Percentiles rank a stretch among this genome's conserved stretches.
These are phyloP conservation scores for Vanessa cardui DNA, from an alignment of 2,888 invertebrate genomes.

Conservation along the genomic window DNA sequence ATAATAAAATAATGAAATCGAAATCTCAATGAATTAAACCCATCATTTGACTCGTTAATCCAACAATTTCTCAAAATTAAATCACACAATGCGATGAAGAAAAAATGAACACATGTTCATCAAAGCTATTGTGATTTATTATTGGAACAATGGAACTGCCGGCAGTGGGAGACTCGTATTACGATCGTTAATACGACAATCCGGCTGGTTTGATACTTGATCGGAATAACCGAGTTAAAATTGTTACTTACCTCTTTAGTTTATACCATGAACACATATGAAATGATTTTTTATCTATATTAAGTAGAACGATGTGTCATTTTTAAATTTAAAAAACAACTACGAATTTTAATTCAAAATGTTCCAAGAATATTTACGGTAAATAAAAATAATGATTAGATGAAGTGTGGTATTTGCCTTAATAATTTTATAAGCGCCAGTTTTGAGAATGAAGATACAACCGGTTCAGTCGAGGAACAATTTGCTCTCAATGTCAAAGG, in stretches of 20 bases:
- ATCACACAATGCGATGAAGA: slow-evolving; percentile 1
- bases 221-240: slow-evolving; percentile 5
- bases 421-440: slow-evolving; percentile 40
- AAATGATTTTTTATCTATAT: neutral
- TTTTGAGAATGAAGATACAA: slow-evolving; percentile 37
- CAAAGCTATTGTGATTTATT: slow-evolving; percentile 63
- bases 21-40: too few relatives aligned
- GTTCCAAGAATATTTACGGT: too few relatives aligned
- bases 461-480: slow-evolving; percentile 17
- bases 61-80: neutral
- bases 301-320: neutral
- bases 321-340: too few relatives aligned
- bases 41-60: too few relatives aligned
- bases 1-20: too few relatives aligned
- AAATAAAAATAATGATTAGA: too few relatives aligned
- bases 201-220: neutral
- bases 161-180: slow-evolving; percentile 35
- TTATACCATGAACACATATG: neutral
- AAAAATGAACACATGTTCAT: slow-evolving; percentile 66
- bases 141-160: slow-evolving; percentile 59
- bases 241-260: neutral
- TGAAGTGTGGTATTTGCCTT: neutral
- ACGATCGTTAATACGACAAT: slow-evolving; percentile 33
- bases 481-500: slow-evolving; percentile 32
- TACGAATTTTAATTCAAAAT: too few relatives aligned